These are phyloP conservation scores for Himalopsyche japonica DNA, from an alignment of 2,888 invertebrate genomes.

Conservation along the genomic window DNA sequence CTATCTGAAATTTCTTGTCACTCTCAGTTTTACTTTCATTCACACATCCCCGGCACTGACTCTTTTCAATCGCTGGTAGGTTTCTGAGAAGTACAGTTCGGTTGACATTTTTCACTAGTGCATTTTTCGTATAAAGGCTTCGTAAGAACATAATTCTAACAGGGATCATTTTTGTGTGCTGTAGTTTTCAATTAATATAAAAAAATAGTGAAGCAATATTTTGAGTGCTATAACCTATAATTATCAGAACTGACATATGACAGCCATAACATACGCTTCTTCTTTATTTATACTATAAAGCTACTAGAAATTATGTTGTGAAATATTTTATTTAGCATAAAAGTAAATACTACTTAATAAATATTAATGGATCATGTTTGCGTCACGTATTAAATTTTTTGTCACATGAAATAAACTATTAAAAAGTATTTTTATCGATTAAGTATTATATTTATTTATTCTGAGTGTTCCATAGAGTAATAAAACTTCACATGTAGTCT, in stretches of 20 bases:
- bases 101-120: background rate
- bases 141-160: background rate
- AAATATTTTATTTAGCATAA: no score
- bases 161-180: background rate
- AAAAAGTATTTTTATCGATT: no score
- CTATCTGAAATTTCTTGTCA: constrained; percentile 42
- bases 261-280: background rate
- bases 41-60: background rate
- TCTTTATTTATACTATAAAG: background rate
- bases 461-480: no score
- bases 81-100: background rate
- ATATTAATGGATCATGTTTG: no score
- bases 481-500: no score
- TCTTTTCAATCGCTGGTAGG: background rate
- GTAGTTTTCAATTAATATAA: background rate
- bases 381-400: no score
- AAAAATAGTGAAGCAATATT: background rate
- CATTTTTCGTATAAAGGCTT: background rate
- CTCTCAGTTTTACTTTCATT: background rate
- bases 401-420: no score
- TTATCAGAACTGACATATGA: background rate
- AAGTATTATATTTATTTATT: no score
- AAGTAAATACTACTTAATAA: no score
- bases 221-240: background rate
- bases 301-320: background rate